phyloP scores from a whole-genome alignment of 2,888 invertebrate species.

The Ditula angustiorana region DNA sequence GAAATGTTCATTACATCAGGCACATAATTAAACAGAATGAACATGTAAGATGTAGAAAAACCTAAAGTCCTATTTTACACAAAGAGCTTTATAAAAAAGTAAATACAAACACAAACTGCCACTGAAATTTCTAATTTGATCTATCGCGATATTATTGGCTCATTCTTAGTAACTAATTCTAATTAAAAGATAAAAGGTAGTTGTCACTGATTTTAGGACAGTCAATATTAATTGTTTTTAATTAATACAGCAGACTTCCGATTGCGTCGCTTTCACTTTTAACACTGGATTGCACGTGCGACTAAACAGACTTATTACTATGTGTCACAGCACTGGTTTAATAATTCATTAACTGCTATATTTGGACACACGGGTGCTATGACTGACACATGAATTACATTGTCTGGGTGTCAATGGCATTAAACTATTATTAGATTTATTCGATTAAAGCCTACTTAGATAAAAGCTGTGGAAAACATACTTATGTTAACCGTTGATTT shows the following conservation, averaged over 20 bases:
- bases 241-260: slow-evolving; percentile 8
- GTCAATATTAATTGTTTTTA: background rate
- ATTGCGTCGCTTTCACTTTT: slow-evolving; percentile 22
- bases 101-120: no score
- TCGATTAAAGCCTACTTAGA: slow-evolving; percentile 19
- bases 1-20: no score
- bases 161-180: background rate
- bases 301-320: background rate
- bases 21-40: no score
- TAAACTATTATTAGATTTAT: slow-evolving; percentile 28
- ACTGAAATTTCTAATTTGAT: background rate
- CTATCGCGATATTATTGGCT: background rate
- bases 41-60: no score
- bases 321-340: slow-evolving; percentile 50
- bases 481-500: background rate
- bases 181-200: background rate
- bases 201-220: background rate
- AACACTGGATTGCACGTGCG: background rate
- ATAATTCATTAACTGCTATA: slow-evolving; percentile 63
- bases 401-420: slow-evolving; percentile 46
- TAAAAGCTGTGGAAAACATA: background rate
- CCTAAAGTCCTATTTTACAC: no score
- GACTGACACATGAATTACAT: slow-evolving; percentile 65
- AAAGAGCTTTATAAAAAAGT: no score
- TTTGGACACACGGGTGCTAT: slow-evolving; percentile 61